phyloP scores from a whole-genome alignment of 1,140 invertebrate genomes.

The fruit fly (Drosophila melanogaster) region DNA sequence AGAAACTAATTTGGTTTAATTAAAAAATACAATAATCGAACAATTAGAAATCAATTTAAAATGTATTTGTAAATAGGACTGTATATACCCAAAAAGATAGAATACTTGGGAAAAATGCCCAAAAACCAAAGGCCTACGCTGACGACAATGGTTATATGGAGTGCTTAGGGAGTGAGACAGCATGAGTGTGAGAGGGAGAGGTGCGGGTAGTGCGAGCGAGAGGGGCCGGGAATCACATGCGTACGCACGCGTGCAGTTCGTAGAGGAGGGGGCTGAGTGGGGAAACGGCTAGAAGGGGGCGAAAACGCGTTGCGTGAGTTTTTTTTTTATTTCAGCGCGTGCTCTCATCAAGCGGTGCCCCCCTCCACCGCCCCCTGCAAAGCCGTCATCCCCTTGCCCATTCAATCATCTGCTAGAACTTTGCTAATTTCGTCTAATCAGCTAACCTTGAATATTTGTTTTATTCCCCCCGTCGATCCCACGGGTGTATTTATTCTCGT shows the following conservation, averaged over 20 bases:
- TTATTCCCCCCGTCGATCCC: constrained; percentile 39
- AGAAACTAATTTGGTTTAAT: no score
- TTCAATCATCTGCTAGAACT: constrained; percentile 76
- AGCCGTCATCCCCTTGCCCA: neutral
- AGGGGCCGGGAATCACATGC: constrained; percentile 41
- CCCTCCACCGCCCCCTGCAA: neutral
- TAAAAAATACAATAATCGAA: no score
- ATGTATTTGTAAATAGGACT: no score
- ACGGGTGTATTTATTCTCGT: constrained; percentile 62
- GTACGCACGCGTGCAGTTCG: constrained; percentile 52
- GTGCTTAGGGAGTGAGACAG: neutral
- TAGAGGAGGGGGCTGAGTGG: neutral
- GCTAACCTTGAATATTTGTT: constrained; percentile 79
- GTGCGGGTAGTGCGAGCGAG: neutral
- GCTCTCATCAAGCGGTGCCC: constrained; percentile 55
- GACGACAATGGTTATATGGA: constrained; percentile 53
- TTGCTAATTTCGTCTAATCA: constrained; percentile 82
- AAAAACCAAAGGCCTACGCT: constrained; percentile 53
- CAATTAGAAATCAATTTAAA: no score
- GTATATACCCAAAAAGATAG: neutral
- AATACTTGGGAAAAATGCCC: constrained; percentile 22
- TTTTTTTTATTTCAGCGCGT: constrained; percentile 72
- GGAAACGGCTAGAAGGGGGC: neutral
- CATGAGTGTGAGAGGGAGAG: neutral
- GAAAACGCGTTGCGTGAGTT: constrained; percentile 63